Evolutionary conservation across 2,113 vertebrate genomes (phyloP), one percentile per base, ranked within the genome.

Genomic region (Clarias magur): DNA sequence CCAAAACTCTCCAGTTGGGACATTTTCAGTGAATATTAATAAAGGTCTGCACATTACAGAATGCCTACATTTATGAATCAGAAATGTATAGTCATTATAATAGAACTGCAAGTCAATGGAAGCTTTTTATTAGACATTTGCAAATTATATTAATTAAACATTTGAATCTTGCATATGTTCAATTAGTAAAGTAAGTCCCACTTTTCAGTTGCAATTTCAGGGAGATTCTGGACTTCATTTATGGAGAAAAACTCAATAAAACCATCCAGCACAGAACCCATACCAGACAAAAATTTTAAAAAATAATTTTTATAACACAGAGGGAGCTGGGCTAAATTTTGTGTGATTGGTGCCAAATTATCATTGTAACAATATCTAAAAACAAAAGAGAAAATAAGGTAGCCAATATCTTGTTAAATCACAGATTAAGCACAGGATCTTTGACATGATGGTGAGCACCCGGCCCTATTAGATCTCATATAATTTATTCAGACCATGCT

Each of bases 1-100:
- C 93, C 92, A 94, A 93, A 89, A 93, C 88, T 80, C 80, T 91
- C 93, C 92, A 93, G 91, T 94, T 92, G 93, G 91, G 93, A 92
- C 91, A 92, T 93, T 90, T 91, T 91, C 89, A 82, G 93, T 93
- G 88, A 93, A 92, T 93, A 93, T 93, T 93, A 91, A 94, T 94
- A 92, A 42, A 94, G 91, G 83, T 79, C 53, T 92, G 92, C 90
- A 89, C 82, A 88, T 21, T 88, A 89, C 87, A 92, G 88, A 91
- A 80, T 48, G 79, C 81, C 85, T 63, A 63, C 23, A 25, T 27
- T 60, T 27, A 27, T 27, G 63, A 27, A 68, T 68, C 12, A 68
- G 13, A 63, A 30, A 30, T 68, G 15, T 27, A 68, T 68, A 68
- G 13, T 68, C 6, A 65, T n/a, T 65, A 30, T 67, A 2, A 62